These are phyloP conservation scores for Candoia aspera DNA, from an alignment of 2,113 vertebrate genomes.

Conservation along the genomic window DNA sequence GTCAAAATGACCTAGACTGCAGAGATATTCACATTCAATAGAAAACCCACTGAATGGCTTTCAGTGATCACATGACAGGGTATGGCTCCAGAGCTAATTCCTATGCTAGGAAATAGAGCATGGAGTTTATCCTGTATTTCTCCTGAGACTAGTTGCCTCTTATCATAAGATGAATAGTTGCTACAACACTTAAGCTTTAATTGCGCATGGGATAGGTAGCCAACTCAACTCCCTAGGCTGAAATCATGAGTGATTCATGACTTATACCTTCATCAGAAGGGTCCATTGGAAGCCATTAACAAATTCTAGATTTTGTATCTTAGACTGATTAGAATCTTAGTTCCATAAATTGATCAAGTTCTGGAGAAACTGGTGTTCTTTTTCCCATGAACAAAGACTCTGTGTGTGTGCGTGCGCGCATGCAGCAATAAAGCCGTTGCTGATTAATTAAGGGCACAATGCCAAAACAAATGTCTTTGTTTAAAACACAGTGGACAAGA, in stretches of 20 bases:
- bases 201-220: neutral
- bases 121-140: neutral
- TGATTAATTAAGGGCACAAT: slow-evolving; percentile 84
- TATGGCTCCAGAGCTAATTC: neutral
- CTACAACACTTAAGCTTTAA: neutral
- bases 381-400: slow-evolving; percentile 77
- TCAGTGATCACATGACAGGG: neutral
- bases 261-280: slow-evolving; percentile 35
- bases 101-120: neutral
- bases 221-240: neutral
- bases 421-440: slow-evolving; percentile 74
- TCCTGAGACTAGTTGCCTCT: neutral
- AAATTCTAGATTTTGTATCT: slow-evolving; percentile 36
- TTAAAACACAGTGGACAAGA: slow-evolving; percentile 83
- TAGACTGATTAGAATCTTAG: slow-evolving; percentile 72
- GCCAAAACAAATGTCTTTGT: slow-evolving; percentile 84
- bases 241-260: slow-evolving; percentile 1
- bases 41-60: neutral
- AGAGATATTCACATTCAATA: neutral
- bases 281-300: slow-evolving; percentile 40
- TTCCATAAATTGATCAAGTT: slow-evolving; percentile 76
- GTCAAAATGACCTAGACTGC: slow-evolving; percentile 19
- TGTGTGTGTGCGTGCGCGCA: slow-evolving; percentile 28
- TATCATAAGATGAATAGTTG: neutral
- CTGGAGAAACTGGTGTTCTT: slow-evolving; percentile 73